These are phyloP conservation scores for Chaetorhynchus papuensis DNA, from an alignment of 2,113 vertebrate species.

Conservation along the genomic window DNA sequence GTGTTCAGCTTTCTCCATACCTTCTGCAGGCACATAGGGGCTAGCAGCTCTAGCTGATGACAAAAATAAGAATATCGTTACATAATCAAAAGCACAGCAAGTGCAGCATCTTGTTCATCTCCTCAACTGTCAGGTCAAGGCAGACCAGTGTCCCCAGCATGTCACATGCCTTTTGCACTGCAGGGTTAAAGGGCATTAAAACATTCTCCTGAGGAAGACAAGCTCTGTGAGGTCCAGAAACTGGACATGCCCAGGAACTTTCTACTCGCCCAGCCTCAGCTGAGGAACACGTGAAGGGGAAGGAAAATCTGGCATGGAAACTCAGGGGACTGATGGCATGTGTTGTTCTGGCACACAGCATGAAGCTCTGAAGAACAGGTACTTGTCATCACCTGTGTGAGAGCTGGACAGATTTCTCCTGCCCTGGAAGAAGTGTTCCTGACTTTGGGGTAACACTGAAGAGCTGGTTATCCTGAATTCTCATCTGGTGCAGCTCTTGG, in stretches of 20 bases:
- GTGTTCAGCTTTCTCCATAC: background rate
- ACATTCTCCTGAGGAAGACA: background rate
- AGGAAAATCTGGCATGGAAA: background rate
- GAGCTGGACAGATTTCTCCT: constrained; percentile 80
- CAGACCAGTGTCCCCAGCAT: background rate
- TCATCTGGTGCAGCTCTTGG: constrained; percentile 82
- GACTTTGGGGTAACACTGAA: constrained; percentile 82
- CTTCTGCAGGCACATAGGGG: background rate
- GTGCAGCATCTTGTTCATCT: background rate
- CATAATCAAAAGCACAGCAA: background rate
- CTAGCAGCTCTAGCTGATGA: background rate
- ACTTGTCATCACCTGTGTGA: constrained; percentile 79
- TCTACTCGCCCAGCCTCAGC: background rate
- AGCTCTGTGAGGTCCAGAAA: background rate
- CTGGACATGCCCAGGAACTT: background rate
- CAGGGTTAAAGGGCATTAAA: background rate
- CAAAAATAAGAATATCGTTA: background rate
- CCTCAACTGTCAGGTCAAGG: background rate
- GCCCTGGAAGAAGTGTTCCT: constrained; percentile 80
- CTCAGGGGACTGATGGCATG: background rate
- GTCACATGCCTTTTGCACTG: background rate
- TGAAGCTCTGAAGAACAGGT: background rate
- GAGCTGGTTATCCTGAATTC: constrained; percentile 79
- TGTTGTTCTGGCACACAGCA: background rate
- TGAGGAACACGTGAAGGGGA: background rate